Conservation (phyloP, 2,888 invertebrate species). For the Aphrophora alni region DNA sequence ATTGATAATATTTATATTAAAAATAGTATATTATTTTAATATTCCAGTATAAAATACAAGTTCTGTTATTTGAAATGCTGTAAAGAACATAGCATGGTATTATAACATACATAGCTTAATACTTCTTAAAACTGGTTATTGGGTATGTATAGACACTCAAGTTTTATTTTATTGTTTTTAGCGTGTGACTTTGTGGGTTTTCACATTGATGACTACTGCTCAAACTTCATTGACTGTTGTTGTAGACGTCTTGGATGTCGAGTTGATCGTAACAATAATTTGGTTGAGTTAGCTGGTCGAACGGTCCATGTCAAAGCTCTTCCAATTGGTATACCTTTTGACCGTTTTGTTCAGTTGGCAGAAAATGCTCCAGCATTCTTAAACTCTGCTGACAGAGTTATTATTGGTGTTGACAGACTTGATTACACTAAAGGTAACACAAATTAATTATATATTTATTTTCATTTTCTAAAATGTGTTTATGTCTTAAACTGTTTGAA, state of each 20-base stretch:
- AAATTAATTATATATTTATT: not conserved
- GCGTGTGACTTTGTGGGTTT: constrained; percentile 60
- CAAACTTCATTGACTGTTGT: constrained; percentile 59
- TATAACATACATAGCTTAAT: too few species aligned
- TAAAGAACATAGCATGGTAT: too few species aligned
- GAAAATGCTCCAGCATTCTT: constrained; percentile 55
- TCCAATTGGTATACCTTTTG: constrained; percentile 59
- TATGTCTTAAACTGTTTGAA: too few species aligned
- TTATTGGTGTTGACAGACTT: constrained; percentile 57
- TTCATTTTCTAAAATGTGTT: too few species aligned
- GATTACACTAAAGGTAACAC: constrained; percentile 57
- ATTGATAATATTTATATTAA: too few species aligned
- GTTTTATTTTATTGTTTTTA: constrained; percentile 39
- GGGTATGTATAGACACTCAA: too few species aligned
- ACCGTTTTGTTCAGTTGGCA: constrained; percentile 56
- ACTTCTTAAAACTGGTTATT: too few species aligned
- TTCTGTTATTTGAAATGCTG: too few species aligned
- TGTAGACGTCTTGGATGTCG: constrained; percentile 57
- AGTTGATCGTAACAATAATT: constrained; percentile 56
- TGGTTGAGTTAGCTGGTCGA: constrained; percentile 56
- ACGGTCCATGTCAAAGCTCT: constrained; percentile 57
- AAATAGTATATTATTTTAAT: too few species aligned
- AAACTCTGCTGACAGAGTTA: constrained; percentile 54
- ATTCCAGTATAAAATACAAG: too few species aligned
- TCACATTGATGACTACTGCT: constrained; percentile 58